phyloP scores from a whole-genome alignment of 2,113 vertebrate species.

The Corythornis vintsioides region DNA sequence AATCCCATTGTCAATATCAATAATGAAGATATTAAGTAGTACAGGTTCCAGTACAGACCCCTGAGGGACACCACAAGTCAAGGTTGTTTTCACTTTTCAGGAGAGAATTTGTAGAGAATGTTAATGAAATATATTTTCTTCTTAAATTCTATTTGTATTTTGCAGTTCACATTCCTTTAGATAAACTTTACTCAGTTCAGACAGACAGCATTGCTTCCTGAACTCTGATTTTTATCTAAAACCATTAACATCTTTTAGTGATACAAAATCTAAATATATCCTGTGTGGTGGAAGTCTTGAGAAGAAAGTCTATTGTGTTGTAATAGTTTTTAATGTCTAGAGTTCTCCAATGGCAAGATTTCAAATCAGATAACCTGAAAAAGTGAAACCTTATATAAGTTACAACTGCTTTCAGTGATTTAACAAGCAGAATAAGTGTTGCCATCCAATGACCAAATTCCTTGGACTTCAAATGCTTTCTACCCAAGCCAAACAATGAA shows the following conservation, averaged over 20 bases:
- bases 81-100: neutral
- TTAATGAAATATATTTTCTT: neutral
- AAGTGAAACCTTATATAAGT: neutral
- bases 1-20: too few relatives aligned
- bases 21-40: too few relatives aligned
- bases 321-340: constrained; percentile 40
- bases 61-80: neutral
- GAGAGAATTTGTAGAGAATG: neutral
- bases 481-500: neutral
- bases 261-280: neutral
- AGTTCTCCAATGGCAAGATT: constrained; percentile 4
- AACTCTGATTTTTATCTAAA: constrained; percentile 46
- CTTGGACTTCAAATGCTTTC: neutral
- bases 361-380: constrained; percentile 7
- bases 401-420: constrained; percentile 26
- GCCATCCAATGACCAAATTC: neutral
- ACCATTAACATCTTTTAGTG: constrained; percentile 28
- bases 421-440: neutral
- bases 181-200: constrained; percentile 66
- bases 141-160: neutral
- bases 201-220: constrained; percentile 68
- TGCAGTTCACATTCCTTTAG: constrained; percentile 38
- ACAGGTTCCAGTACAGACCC: too few relatives aligned
- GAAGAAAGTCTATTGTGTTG: neutral
- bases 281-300: neutral